A percentile compares a stretch with the other conserved stretches of the same genome.
Conservation (phyloP, 2,797 vertebrate genomes). For the Scolopax rusticola region DNA sequence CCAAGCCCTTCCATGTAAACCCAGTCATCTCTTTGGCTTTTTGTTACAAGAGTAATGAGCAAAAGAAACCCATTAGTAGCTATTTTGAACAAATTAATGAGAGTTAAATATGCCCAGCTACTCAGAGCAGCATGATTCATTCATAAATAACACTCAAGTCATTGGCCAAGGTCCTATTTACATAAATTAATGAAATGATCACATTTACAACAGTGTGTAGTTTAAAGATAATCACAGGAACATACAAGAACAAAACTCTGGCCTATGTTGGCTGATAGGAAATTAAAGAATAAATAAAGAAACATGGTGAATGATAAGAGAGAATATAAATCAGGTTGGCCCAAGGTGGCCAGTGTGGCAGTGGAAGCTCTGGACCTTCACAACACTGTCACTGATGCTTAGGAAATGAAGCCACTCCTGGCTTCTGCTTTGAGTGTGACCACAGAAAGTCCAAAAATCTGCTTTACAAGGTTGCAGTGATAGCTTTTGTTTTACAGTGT, state of each 20-base stretch:
- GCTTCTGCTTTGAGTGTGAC: neutral
- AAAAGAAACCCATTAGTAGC: conserved; percentile 44
- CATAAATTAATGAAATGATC: conserved; percentile 39
- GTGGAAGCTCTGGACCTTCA: neutral
- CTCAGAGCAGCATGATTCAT: conserved; percentile 52
- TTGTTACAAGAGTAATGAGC: conserved; percentile 13
- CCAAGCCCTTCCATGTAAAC: neutral
- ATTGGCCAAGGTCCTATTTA: conserved; percentile 35
- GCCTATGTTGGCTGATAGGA: neutral
- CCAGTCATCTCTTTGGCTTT: conserved; percentile 5
- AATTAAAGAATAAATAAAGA: neutral
- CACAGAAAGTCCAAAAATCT: neutral
- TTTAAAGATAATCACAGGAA: conserved; percentile 12
- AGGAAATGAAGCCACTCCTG: neutral
- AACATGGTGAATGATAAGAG: neutral
- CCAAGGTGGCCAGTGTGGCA: neutral
- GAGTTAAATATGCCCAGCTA: conserved; percentile 48
- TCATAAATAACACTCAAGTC: conserved; percentile 41
- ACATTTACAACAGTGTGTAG: neutral
- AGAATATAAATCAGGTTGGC: neutral
- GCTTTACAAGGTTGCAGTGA: neutral
- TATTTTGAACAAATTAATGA: conserved; percentile 60
- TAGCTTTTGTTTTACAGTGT: neutral
- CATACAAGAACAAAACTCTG: neutral
- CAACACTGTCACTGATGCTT: neutral